Evolutionary conservation across 2,797 vertebrate species (phyloP).

Genomic region (Taeniopygia guttata): DNA sequence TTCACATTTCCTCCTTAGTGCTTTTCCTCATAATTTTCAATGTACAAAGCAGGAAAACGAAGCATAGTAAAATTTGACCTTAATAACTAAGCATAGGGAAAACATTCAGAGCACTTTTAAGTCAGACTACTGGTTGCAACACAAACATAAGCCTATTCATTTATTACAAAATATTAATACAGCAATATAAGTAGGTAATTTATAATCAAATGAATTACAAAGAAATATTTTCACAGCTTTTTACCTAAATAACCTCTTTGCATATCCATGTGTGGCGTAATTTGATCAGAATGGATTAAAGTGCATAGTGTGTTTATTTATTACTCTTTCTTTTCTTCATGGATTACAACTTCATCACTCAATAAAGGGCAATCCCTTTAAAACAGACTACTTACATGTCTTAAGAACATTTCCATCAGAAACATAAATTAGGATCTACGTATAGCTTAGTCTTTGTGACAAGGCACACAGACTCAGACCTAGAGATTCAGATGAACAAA

Average conservation of each 20-base stretch:
- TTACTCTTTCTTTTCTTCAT: not conserved
- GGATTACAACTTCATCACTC: not conserved
- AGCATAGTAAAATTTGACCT: not conserved
- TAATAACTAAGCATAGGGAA: not conserved
- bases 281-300: not conserved
- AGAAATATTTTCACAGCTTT: not conserved
- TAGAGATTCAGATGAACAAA: not conserved
- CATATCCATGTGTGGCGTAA: not conserved
- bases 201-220: not conserved
- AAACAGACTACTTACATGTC: not conserved
- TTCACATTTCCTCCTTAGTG: not conserved
- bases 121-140: not conserved
- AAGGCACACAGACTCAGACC: not conserved
- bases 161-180: not conserved
- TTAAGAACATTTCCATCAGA: not conserved
- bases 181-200: not conserved
- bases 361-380: not conserved
- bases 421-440: not conserved
- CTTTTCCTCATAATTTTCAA: not conserved
- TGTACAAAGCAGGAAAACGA: not conserved
- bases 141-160: not conserved
- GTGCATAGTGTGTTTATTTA: not conserved
- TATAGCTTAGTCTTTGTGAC: not conserved
- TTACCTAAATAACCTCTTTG: not conserved
- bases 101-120: not conserved